Conservation (phyloP, 2,888 invertebrate genomes). For the Lissonota sp. region DNA sequence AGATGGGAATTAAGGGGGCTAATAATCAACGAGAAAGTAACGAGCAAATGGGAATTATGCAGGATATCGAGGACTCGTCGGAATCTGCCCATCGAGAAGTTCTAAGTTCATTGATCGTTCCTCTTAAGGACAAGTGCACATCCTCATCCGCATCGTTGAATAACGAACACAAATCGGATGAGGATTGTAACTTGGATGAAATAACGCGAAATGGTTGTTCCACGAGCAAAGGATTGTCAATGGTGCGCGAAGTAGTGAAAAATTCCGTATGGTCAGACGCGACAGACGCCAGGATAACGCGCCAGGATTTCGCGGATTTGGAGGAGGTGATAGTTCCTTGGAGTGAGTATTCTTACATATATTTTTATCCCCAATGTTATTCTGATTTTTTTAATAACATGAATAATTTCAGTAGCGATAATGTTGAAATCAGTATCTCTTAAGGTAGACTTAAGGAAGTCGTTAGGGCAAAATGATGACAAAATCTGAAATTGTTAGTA, state of each 20-base stretch:
- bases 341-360: constrained; percentile 80
- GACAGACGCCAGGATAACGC: constrained; percentile 57
- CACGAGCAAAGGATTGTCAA: constrained; percentile 20
- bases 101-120: neutral
- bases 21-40: neutral
- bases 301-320: constrained; percentile 76
- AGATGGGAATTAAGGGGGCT: too few species aligned
- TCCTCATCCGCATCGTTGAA: neutral
- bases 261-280: constrained; percentile 56
- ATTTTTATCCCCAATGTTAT: too few species aligned
- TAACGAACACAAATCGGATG: constrained; percentile 5
- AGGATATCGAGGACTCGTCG: constrained; percentile 44
- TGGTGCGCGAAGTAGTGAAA: constrained; percentile 56
- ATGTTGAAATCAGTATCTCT: too few species aligned
- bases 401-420: too few species aligned
- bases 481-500: too few species aligned
- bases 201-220: neutral
- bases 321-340: constrained; percentile 85
- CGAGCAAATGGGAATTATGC: constrained; percentile 23
- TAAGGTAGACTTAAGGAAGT: too few species aligned
- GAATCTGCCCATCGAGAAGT: neutral
- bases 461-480: too few species aligned
- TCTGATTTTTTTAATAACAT: too few species aligned
- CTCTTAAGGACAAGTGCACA: neutral
- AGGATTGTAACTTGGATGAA: neutral